These are phyloP conservation scores for Psilopogon haemacephalus DNA, from an alignment of 2,113 vertebrate species.

Conservation along the genomic window DNA sequence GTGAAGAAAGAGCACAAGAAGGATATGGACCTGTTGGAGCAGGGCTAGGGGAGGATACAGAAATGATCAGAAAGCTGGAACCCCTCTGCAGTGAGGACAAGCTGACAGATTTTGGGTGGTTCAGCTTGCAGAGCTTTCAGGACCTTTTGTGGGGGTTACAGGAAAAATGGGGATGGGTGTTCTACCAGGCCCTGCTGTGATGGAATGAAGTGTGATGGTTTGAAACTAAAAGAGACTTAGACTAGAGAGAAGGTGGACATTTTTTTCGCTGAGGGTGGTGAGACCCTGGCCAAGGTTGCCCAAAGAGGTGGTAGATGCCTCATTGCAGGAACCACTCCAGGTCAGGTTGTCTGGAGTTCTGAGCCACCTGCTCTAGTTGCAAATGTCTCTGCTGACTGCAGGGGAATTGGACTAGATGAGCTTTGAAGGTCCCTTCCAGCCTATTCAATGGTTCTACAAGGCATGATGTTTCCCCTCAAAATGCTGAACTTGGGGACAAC, in stretches of 20 bases:
- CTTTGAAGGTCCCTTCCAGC: background rate
- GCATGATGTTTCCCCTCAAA: background rate
- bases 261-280: background rate
- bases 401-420: background rate
- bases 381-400: background rate
- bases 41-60: background rate
- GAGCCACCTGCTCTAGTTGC: background rate
- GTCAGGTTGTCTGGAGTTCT: background rate
- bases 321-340: background rate
- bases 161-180: background rate
- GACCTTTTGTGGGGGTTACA: background rate
- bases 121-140: background rate
- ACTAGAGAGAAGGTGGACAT: background rate
- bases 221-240: background rate
- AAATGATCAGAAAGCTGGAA: background rate
- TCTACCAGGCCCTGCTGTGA: background rate
- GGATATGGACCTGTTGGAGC: too few relatives aligned
- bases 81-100: background rate
- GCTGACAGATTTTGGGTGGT: background rate
- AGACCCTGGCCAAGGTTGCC: background rate
- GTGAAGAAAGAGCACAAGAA: background rate
- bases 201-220: background rate
- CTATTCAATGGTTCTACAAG: background rate
- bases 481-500: background rate
- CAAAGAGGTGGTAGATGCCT: too few relatives aligned